Evolutionary conservation across 2,888 invertebrate species (phyloP).

Genomic region (Sussaba pulchella): DNA sequence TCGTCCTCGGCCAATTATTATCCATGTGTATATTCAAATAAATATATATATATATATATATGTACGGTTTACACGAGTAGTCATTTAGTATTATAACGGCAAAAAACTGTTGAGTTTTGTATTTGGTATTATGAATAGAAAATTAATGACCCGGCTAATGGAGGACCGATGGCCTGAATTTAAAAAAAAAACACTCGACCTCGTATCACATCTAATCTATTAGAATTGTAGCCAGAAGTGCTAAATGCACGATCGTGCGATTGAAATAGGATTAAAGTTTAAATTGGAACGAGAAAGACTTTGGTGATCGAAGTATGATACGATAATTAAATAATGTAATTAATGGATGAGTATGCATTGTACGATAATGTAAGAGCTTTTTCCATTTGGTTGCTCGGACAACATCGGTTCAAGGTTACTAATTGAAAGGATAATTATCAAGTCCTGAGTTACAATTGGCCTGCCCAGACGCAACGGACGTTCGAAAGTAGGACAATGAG

Average conservation of each 20-base stretch:
- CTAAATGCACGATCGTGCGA: too few relatives aligned
- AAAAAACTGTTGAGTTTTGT: slow-evolving; percentile 36
- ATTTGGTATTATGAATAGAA: slow-evolving; percentile 63
- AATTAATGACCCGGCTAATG: slow-evolving; percentile 51
- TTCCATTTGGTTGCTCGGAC: neutral
- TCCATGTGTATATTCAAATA: neutral
- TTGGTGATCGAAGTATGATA: too few relatives aligned
- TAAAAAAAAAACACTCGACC: slow-evolving; percentile 38
- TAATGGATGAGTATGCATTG: neutral
- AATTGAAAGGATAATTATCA: neutral
- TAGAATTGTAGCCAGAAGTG: neutral
- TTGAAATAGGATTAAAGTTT: too few relatives aligned
- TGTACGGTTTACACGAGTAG: neutral
- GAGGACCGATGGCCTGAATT: slow-evolving; percentile 36
- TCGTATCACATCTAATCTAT: neutral
- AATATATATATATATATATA: neutral
- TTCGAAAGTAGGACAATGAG: slow-evolving; percentile 9
- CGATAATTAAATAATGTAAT: neutral
- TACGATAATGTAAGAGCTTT: neutral
- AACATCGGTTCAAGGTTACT: too few relatives aligned
- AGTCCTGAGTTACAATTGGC: slow-evolving; percentile 1
- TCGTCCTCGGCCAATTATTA: slow-evolving; percentile 51
- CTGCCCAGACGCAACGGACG: neutral
- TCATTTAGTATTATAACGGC: neutral
- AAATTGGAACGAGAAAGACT: too few relatives aligned